phyloP scores from a whole-genome alignment of 2,113 vertebrate genomes.

The Corythornis cristatus region DNA sequence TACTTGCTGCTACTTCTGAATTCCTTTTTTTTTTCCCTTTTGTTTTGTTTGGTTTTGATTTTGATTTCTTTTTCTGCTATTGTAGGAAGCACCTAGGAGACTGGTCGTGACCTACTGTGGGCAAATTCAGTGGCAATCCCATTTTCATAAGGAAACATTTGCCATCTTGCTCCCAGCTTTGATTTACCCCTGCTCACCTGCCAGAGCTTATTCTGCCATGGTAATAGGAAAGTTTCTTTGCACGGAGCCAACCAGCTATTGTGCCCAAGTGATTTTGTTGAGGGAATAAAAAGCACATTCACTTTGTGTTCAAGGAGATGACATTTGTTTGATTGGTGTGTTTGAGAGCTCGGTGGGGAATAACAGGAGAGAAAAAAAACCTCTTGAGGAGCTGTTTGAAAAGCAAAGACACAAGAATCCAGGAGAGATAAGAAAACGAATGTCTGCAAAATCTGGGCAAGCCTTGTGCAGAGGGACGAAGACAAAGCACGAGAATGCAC shows the following conservation, averaged over 20 bases:
- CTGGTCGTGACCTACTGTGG: background rate
- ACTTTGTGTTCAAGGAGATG: background rate
- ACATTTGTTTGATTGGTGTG: background rate
- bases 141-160: slow-evolving; percentile 17
- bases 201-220: background rate
- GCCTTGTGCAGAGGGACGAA: background rate
- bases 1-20: background rate
- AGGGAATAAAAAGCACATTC: background rate
- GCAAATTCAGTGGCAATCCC: background rate
- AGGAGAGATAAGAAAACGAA: slow-evolving; percentile 49
- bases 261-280: background rate
- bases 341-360: background rate
- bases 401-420: slow-evolving; percentile 29
- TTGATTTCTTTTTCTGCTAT: background rate
- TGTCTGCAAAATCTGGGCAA: slow-evolving; percentile 35
- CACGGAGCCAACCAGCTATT: background rate
- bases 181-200: background rate
- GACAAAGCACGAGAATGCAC: slow-evolving; percentile 45
- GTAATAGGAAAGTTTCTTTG: background rate
- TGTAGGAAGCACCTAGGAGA: background rate
- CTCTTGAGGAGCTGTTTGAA: background rate
- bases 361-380: background rate
- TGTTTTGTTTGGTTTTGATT: background rate
- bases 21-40: no score
- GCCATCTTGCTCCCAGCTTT: slow-evolving; percentile 6